These are phyloP conservation scores for Crepidodera aurea DNA, from an alignment of 2,888 invertebrate species.

Conservation along the genomic window DNA sequence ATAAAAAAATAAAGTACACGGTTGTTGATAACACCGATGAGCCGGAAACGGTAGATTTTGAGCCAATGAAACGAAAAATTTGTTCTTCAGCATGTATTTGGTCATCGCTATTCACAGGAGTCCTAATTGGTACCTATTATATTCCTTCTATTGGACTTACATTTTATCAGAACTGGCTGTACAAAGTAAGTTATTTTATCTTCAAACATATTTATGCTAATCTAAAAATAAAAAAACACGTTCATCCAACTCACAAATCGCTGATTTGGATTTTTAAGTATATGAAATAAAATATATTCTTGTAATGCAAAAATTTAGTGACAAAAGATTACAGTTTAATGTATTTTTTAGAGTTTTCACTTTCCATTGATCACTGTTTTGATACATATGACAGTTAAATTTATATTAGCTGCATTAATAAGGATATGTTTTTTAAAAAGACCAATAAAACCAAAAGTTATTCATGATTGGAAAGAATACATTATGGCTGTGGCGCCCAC, in stretches of 20 bases:
- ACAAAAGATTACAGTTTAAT: too few species aligned
- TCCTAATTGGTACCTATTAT: constrained; percentile 84
- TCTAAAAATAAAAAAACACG: too few species aligned
- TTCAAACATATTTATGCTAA: constrained; percentile 5
- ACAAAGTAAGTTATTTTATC: constrained; percentile 68
- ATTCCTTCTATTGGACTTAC: constrained; percentile 93
- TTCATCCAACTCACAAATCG: too few species aligned
- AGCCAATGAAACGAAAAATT: constrained; percentile 51
- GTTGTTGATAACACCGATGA: constrained; percentile 39
- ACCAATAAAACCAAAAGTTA: constrained; percentile 71
- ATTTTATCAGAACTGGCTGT: constrained; percentile 95
- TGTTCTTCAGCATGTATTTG: constrained; percentile 57
- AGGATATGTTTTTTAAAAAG: constrained; percentile 67
- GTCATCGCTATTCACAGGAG: constrained; percentile 56
- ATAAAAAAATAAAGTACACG: constrained; percentile 38
- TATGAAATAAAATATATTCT: too few species aligned
- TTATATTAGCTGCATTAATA: constrained; percentile 77
- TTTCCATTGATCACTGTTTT: constrained; percentile 90
- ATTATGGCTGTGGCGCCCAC: constrained; percentile 82
- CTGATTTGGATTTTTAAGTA: too few species aligned
- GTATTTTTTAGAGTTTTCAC: constrained; percentile 76
- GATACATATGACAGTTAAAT: constrained; percentile 91
- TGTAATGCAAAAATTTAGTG: too few species aligned
- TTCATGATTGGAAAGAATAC: constrained; percentile 79
- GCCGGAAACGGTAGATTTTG: constrained; percentile 52